Evolutionary conservation across 2,888 invertebrate species (phyloP).

Genomic region (Lutraria lutraria): DNA sequence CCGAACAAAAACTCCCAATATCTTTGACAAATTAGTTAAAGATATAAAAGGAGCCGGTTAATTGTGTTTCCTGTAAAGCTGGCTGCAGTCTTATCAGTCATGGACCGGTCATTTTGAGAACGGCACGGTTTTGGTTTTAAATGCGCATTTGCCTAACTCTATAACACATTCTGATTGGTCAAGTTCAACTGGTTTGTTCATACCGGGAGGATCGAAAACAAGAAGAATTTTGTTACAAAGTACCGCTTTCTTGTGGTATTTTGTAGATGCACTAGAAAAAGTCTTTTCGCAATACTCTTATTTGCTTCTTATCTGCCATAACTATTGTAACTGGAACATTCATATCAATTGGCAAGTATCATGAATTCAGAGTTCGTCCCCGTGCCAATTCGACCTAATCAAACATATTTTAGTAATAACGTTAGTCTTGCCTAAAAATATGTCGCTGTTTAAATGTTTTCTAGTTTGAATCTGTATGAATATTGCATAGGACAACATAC

Average conservation of each 20-base stretch:
- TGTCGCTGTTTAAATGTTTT: not conserved
- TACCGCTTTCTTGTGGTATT: not conserved
- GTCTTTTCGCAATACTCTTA: not conserved
- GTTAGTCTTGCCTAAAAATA: not conserved
- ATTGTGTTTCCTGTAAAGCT: not conserved
- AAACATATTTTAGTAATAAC: not conserved
- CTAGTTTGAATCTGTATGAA: not conserved
- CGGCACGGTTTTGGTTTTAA: not conserved
- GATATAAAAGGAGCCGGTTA: not conserved
- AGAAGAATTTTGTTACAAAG: not conserved
- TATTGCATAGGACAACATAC: no score
- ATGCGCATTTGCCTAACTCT: not conserved
- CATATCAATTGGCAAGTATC: no score
- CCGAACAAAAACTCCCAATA: no score
- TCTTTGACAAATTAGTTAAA: no score
- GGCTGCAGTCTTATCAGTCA: no score
- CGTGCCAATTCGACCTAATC: not conserved
- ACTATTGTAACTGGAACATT: no score
- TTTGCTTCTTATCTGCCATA: no score
- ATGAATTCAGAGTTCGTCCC: not conserved
- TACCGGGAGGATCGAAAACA: not conserved
- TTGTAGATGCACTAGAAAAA: not conserved
- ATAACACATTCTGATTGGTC: constrained; percentile 4
- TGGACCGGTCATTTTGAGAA: not conserved
- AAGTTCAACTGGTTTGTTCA: not conserved